Base-by-base conservation (phyloP, 1,140 invertebrate species). In the Augochlora pura region DNA sequence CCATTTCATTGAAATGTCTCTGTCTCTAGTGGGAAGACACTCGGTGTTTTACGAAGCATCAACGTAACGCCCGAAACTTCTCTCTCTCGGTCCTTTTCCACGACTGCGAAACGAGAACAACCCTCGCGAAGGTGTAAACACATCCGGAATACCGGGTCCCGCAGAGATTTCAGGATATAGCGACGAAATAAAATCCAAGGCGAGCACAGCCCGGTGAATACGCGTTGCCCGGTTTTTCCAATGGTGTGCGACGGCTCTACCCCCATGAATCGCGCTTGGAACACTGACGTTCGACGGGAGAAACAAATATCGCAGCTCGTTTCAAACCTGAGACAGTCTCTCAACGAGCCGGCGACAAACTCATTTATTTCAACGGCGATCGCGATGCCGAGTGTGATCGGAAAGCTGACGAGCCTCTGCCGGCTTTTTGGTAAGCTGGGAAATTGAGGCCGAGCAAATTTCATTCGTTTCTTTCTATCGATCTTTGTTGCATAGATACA, bases 101-200 rank as follows among this genome's bases (percentile, higher is more conserved):
- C 59, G 32, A n/a, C 60, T 42, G 69, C 52, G 42, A 23, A 38
- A n/a, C 46, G 12, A 25, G 38, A 72, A 69, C 14, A 16, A 59
- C 27, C 38, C 32, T 64, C 62, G 62, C 62, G 18, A 59, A 60
- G 62, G 38, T 65, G 76, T 38, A 80, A 65, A 71, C 68, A 32
- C 68, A 59, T 65, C 70, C 38, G 54, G n/a, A 67, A 38, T 54
- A 64, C n/a, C 32, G 70, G 38, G 71, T 32, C 60, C 83, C 81
- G 84, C 64, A 62, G 80, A 86, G 83, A 86, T 86, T 86, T 81
- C 76, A 83, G 84, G 85, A 86, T 83, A 86, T 86, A 86, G 76
- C 72, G 75, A 62, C 57, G 79, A 62, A 89, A 88, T 88, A 89
- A 89, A 89, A 88, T 88, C 83, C 83, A 77, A 88, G 80, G 42